phyloP scores from a whole-genome alignment of 2,888 invertebrate species.

The Bruchidius siliquastri region DNA sequence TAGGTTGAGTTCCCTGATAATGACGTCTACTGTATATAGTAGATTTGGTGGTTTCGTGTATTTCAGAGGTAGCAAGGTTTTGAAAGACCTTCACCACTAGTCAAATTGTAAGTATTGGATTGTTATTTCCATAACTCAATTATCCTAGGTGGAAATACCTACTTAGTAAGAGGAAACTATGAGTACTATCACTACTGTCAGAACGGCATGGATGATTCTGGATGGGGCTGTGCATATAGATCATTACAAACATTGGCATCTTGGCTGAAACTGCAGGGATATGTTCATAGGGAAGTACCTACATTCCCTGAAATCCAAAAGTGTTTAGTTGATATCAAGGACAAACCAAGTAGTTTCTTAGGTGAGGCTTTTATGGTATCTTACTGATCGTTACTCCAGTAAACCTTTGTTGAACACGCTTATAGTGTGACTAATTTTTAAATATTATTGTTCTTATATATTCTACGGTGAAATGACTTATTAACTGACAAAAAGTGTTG shows the following conservation, averaged over 20 bases:
- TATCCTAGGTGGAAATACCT: constrained; percentile 48
- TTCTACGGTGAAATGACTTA: too few relatives aligned
- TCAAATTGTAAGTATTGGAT: background rate
- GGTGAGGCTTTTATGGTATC: background rate
- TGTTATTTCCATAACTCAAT: background rate
- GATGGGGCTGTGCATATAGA: constrained; percentile 99
- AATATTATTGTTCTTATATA: too few relatives aligned
- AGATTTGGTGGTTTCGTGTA: too few relatives aligned
- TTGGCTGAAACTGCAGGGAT: constrained; percentile 87
- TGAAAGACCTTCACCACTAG: too few relatives aligned
- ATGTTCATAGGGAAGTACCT: constrained; percentile 71
- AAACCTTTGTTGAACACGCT: too few relatives aligned
- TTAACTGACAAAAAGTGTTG: too few relatives aligned
- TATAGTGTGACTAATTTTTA: too few relatives aligned
- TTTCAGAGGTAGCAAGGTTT: too few relatives aligned
- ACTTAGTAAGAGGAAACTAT: constrained; percentile 77
- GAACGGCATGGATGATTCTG: constrained; percentile 87
- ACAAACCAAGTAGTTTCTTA: constrained; percentile 76
- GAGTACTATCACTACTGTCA: constrained; percentile 97
- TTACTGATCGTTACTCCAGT: too few relatives aligned
- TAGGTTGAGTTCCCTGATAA: too few relatives aligned
- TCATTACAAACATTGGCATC: constrained; percentile 94
- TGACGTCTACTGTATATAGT: too few relatives aligned
- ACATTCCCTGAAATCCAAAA: constrained; percentile 85
- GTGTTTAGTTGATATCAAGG: constrained; percentile 89